Base-by-base conservation (phyloP, 2,797 vertebrate species). In the Falco concolor region DNA sequence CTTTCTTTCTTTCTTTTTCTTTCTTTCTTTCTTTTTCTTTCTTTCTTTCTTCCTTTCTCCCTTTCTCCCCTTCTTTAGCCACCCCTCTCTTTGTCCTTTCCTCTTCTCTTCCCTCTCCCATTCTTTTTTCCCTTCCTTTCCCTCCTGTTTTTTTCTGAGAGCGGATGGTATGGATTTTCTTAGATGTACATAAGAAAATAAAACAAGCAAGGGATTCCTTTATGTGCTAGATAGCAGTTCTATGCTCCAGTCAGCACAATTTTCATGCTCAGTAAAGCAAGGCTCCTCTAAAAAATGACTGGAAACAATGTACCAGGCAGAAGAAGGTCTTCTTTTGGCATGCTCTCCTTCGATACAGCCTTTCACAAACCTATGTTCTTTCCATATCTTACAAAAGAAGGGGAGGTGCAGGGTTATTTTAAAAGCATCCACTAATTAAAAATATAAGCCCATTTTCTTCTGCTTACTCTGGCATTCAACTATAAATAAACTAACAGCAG, bases 341-440 rank as follows among this genome's bases (percentile, higher is more conserved):
- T 24, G 34, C 6, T 34, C 9, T 52, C 53, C 63, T 69, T 92
- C 50, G 34, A 54, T 19, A 52, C 3, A 30, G 63, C 40, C 15
- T 86, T 81, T 79, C 57, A 57, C 3, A 5, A 64, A 86, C 25
- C 13, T 40, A 40, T 32, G 13, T 45, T 77, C 52, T 80, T 89
- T 70, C 28, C 30, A 59, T 56, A 38, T 49, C 42, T 40, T 21
- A 52, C 15, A 49, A n/a, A 69, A 76, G 5, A 16, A 56, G 19
- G 19, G 8, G 45, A 88, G 21, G 25, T 75, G 15, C 18, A 59
- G 19, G 5, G 5, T 59, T 89, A 59, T 83, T 92, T 89, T 82
- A 34, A 74, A 78, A 77, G 16, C 36, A 90, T 44, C 27, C 53
- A 44, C 27, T 87, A 90, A 88, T 63, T 93, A 85, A 67, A 93